phyloP scores from a whole-genome alignment of 2,797 vertebrate species.

The Phrynocephalus guinanensis region DNA sequence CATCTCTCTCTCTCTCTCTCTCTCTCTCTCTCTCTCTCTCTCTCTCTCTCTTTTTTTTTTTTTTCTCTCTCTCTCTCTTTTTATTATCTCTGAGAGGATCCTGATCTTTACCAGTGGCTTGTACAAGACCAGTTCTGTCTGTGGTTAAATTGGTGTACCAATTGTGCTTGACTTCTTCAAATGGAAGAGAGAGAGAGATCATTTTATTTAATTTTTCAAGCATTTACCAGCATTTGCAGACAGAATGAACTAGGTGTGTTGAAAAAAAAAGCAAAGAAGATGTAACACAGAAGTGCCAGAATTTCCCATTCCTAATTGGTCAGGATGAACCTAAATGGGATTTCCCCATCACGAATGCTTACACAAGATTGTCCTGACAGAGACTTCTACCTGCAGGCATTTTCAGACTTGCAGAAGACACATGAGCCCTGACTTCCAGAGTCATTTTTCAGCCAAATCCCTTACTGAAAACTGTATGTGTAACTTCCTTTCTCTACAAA shows the following conservation, averaged over 20 bases:
- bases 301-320: not conserved
- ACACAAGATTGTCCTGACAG: not conserved
- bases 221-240: not conserved
- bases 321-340: too few species aligned
- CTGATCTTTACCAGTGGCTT: too few species aligned
- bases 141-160: too few species aligned
- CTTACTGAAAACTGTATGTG: slow-evolving; percentile 18
- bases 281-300: not conserved
- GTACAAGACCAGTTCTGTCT: too few species aligned
- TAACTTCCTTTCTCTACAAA: slow-evolving; percentile 45
- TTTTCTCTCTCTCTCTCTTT: too few species aligned
- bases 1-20: too few species aligned
- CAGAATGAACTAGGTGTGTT: not conserved
- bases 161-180: not conserved
- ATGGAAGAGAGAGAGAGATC: not conserved
- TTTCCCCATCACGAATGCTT: not conserved
- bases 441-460: slow-evolving; percentile 62
- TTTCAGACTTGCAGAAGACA: slow-evolving; percentile 19
- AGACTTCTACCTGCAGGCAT: not conserved
- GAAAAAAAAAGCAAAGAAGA: not conserved
- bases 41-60: too few species aligned
- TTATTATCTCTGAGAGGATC: too few species aligned
- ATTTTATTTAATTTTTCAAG: not conserved
- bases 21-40: too few species aligned
- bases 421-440: slow-evolving; percentile 28